These are phyloP conservation scores for Drosophila pseudotalamancana DNA, from an alignment of 2,888 invertebrate species.

Conservation along the genomic window DNA sequence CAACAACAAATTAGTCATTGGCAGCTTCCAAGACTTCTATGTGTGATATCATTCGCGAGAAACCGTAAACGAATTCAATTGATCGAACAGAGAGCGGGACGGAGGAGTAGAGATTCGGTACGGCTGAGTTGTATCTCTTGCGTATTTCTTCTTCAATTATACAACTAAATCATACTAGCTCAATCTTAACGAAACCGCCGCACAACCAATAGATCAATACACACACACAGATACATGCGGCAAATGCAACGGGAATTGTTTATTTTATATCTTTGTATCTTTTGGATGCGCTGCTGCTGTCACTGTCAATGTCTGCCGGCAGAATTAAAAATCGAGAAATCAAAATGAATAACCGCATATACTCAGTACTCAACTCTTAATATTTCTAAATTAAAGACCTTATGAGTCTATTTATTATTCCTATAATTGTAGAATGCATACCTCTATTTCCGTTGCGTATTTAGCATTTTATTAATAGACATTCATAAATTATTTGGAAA, in stretches of 20 bases:
- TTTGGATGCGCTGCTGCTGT: slow-evolving; percentile 12
- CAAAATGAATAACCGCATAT: slow-evolving; percentile 30
- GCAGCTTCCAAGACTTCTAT: slow-evolving; percentile 19
- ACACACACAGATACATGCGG: slow-evolving; percentile 4
- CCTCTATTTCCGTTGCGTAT: slow-evolving; percentile 4
- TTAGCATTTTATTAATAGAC: slow-evolving; percentile 41
- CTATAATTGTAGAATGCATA: neutral
- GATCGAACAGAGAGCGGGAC: slow-evolving; percentile 24
- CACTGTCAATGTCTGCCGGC: slow-evolving; percentile 21
- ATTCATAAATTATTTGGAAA: neutral
- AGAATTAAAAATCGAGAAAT: slow-evolving; percentile 42
- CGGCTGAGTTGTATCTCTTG: neutral
- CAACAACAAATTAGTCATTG: slow-evolving; percentile 54
- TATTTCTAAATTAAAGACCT: slow-evolving; percentile 4
- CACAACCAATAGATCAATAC: slow-evolving; percentile 50
- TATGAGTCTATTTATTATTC: neutral
- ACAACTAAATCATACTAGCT: slow-evolving; percentile 65
- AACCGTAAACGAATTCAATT: slow-evolving; percentile 59
- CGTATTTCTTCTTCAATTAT: slow-evolving; percentile 42
- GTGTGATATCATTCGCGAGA: slow-evolving; percentile 44
- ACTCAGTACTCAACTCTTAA: neutral
- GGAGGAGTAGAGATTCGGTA: neutral
- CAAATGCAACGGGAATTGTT: slow-evolving; percentile 35
- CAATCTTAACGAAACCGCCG: slow-evolving; percentile 68
- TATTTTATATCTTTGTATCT: slow-evolving; percentile 34